Evolutionary conservation across 1,140 invertebrate species (phyloP), one percentile per base, ranked within the genome.

Genomic region (Philotrypesis tridentata): DNA sequence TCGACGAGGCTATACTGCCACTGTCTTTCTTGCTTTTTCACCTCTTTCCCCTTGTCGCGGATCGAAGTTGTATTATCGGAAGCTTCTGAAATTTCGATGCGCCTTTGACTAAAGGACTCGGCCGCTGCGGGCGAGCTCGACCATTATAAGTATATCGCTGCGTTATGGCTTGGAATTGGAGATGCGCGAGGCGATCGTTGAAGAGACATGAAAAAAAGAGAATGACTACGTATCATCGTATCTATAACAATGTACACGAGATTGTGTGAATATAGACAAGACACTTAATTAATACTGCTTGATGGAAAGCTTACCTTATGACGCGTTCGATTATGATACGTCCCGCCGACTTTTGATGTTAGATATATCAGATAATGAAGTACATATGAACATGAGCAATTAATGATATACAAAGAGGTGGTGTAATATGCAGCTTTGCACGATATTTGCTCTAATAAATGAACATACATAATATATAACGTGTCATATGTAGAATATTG

Each of bases 281-380:
- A 71, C 37, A 71, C 23, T 71, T 71, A 71, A 29, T 23, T 23
- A 71, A 23, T 43, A 71, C 31, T 55, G 48, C 48, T 55, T 55
- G 48, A 55, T 55, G 48, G 48, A 55, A 55, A 55, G 17, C 68
- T 71, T 71, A 71, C 68, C 68, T 71, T 71, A 25, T 43, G 9
- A 71, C 67, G 14, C 67, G 17, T 31, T 31, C 31, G 67, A 21
- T 68, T n/a, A 31, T 21, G 31, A 68, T 31, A 21, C 37, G 43
- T 71, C 43, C 23, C 68, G 37, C n/a, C 37, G 68, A 43, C 23
- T 21, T 71, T 40, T 21, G 48, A 55, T 17, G 48, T 55, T 21
- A n/a, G n/a, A n/a, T n/a, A n/a, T 55, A n/a, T 55, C 48, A 55
- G 48, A 55, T 55, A 55, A 55, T 55, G 48, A 55, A 55, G n/a